Base-by-base conservation (phyloP, 2,113 vertebrate genomes). In the Oncorhynchus tshawytscha region DNA sequence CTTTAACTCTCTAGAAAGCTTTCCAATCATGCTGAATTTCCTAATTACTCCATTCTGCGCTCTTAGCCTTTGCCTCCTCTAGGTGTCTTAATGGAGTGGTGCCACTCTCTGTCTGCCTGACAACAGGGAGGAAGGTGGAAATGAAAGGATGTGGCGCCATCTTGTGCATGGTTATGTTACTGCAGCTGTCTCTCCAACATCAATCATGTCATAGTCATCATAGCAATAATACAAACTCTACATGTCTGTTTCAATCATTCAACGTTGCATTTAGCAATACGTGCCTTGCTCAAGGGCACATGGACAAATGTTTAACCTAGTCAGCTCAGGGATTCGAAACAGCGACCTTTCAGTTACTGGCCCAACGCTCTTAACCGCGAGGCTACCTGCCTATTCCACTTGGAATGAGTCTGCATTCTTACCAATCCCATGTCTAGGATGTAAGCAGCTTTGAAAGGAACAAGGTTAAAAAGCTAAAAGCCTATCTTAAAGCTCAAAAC, bases 11-110 rank as follows among this genome's bases (percentile, higher is more conserved):
- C 6, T 70, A 25, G 73, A 79, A 25, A 45, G 59, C 71, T 79
- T 85, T 78, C 81, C 29, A 81, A 88, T 85, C 70, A 60, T 84
- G 89, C 80, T 81, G 83, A 65, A 73, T 79, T 74, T 79, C 72
- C 54, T 83, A 85, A 88, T 83, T 81, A 78, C 71, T 66, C 81
- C 54, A 3, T 72, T 88, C 60, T 29, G 75, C 5, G 20, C 45
- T 82, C 83, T 83, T 76, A 29, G 80, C 74, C 64, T 78, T 83
- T 78, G 81, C 72, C 24, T 59, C 20, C 71, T 8, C 4, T 24
- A 29, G n/a, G 16, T 57, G 13, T 20, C 9, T 45, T 45, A 45
- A 11, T 45, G 9, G 39, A 45, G 39, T 16, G n/a, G 1, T 22
- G 5, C n/a, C n/a, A 22, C n/a, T 24, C 6, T n/a, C n/a, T 22